These are phyloP conservation scores for Phragmatobia fuliginosa DNA, from an alignment of 2,888 invertebrate species.

Conservation along the genomic window DNA sequence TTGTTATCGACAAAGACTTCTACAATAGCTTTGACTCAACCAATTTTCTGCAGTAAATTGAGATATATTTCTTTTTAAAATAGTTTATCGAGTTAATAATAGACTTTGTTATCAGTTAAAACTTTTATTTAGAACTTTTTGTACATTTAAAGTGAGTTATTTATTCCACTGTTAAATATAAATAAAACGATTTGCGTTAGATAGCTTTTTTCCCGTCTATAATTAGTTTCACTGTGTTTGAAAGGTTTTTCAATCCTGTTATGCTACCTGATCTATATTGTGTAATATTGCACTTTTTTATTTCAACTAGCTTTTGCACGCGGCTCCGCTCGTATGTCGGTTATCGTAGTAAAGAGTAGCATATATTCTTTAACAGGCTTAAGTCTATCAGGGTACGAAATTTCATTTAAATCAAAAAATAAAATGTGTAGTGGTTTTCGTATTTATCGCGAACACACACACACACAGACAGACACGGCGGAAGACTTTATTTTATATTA, in stretches of 20 bases:
- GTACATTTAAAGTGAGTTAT: background rate
- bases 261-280: background rate
- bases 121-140: background rate
- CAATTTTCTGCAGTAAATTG: constrained; percentile 32
- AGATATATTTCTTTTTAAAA: constrained; percentile 20
- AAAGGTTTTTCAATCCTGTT: background rate
- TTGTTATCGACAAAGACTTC: constrained; percentile 22
- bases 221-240: background rate
- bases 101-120: background rate
- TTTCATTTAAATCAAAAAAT: no score
- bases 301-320: no score
- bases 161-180: background rate
- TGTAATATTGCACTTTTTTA: background rate
- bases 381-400: no score
- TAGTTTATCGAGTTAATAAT: constrained; percentile 7
- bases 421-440: no score
- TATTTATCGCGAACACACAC: no score
- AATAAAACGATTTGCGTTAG: background rate
- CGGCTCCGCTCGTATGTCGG: no score
- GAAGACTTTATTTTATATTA: no score
- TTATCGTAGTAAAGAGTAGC: no score
- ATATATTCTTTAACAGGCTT: no score
- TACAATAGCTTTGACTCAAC: constrained; percentile 20
- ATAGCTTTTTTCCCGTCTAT: background rate
- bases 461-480: no score